Conservation (phyloP, 2,888 invertebrate species). For the Peribatodes rhomboidaria region DNA sequence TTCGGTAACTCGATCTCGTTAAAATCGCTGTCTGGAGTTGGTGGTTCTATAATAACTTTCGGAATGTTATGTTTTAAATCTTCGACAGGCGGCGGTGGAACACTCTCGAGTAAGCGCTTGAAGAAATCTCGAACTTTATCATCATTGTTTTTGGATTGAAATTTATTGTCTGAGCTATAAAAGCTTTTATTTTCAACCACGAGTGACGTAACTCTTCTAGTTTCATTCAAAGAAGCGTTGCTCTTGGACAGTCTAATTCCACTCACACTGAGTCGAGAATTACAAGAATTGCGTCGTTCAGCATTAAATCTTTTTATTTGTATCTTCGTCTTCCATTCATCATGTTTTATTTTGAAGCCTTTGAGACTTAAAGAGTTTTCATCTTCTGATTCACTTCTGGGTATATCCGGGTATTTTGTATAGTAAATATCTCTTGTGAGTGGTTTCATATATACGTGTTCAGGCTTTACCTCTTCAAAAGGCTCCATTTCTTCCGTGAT, state of each 20-base stretch:
- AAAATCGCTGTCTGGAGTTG: slow-evolving; percentile 53
- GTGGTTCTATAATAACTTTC: slow-evolving; percentile 43
- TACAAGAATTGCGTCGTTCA: slow-evolving; percentile 60
- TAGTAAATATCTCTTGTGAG: slow-evolving; percentile 77
- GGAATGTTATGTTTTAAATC: slow-evolving; percentile 47
- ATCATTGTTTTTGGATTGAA: slow-evolving; percentile 54
- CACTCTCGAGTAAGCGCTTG: slow-evolving; percentile 65
- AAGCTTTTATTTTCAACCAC: slow-evolving; percentile 46
- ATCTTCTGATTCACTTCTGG: slow-evolving; percentile 80
- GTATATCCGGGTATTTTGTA: slow-evolving; percentile 76
- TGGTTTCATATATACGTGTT: slow-evolving; percentile 72
- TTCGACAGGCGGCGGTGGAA: slow-evolving; percentile 74
- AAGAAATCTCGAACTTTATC: slow-evolving; percentile 69
- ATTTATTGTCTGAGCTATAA: slow-evolving; percentile 30
- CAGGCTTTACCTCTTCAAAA: slow-evolving; percentile 75
- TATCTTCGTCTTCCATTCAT: slow-evolving; percentile 75
- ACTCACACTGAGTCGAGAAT: slow-evolving; percentile 55
- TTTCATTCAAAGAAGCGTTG: slow-evolving; percentile 54
- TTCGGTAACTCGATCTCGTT: slow-evolving; percentile 67
- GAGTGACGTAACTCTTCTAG: slow-evolving; percentile 57
- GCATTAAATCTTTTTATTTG: slow-evolving; percentile 63
- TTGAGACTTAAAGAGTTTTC: slow-evolving; percentile 72
- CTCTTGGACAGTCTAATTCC: slow-evolving; percentile 51
- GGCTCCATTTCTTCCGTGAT: slow-evolving; percentile 77
- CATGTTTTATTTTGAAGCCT: slow-evolving; percentile 73